A percentile compares a stretch with the other conserved stretches of the same genome.
phyloP scores from a whole-genome alignment of 92 coral and sea anemone species.

The Desmophyllum pertusum region DNA sequence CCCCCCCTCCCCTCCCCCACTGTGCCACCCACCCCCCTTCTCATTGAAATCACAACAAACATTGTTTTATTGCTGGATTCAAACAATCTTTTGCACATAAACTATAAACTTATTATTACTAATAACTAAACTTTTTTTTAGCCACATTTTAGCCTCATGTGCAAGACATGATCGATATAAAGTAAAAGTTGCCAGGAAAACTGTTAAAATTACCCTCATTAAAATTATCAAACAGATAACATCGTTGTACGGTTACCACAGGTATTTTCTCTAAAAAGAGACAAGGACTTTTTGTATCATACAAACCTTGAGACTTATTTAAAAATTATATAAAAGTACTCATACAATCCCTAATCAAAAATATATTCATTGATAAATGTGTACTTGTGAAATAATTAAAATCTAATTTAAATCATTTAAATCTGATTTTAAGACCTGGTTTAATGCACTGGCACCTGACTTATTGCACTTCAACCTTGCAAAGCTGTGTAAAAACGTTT shows the following conservation, averaged over 20 bases:
- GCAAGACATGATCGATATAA: neutral
- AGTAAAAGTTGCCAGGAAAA: neutral
- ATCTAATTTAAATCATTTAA: no score
- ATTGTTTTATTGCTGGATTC: no score
- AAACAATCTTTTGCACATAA: no score
- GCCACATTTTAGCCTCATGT: neutral
- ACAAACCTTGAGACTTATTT: neutral
- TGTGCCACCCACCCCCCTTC: no score
- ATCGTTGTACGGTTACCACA: neutral
- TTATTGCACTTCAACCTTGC: neutral
- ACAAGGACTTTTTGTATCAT: neutral
- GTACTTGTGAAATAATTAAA: no score
- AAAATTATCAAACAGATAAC: no score
- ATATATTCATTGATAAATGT: neutral
- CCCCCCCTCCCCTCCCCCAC: no score
- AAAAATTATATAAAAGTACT: neutral
- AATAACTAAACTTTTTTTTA: no score
- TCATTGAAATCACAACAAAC: no score
- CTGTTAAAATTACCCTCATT: neutral
- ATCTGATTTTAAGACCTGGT: neutral
- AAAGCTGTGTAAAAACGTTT: neutral
- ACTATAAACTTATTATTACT: no score
- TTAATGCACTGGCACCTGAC: neutral
- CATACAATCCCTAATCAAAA: neutral
- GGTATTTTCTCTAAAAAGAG: neutral